Conservation (phyloP, 2,797 vertebrate species). For the Tamandua tetradactyla region DNA sequence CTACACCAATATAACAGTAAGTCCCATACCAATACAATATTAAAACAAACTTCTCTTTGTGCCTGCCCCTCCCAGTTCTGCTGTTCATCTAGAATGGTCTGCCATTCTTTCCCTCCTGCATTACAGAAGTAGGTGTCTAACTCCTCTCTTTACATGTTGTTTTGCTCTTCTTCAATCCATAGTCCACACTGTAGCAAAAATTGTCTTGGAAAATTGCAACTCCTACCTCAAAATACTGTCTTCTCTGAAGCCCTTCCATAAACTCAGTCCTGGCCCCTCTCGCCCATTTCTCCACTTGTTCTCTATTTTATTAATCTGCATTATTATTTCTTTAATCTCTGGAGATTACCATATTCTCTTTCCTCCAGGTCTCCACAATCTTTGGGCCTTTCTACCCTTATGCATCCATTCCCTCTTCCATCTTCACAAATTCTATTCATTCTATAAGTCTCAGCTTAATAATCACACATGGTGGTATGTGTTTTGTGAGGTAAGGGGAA, state of each 20-base stretch:
- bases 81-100: neutral
- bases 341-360: neutral
- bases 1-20: too few species aligned
- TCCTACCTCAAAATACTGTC: neutral
- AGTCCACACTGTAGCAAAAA: neutral
- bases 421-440: neutral
- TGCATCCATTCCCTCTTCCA: neutral
- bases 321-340: too few species aligned
- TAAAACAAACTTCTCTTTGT: neutral
- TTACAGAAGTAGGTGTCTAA: too few species aligned
- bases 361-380: neutral
- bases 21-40: neutral
- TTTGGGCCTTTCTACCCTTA: neutral
- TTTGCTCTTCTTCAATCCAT: neutral
- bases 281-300: neutral
- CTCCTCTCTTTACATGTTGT: fast-evolving
- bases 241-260: neutral
- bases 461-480: too few species aligned
- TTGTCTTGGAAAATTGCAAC: neutral
- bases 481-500: neutral
- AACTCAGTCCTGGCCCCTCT: neutral
- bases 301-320: neutral
- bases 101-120: fast-evolving
- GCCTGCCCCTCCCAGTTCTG: neutral
- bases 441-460: neutral